Conservation (phyloP, 2,888 invertebrate species). For the Euspilapteryx auroguttella region DNA sequence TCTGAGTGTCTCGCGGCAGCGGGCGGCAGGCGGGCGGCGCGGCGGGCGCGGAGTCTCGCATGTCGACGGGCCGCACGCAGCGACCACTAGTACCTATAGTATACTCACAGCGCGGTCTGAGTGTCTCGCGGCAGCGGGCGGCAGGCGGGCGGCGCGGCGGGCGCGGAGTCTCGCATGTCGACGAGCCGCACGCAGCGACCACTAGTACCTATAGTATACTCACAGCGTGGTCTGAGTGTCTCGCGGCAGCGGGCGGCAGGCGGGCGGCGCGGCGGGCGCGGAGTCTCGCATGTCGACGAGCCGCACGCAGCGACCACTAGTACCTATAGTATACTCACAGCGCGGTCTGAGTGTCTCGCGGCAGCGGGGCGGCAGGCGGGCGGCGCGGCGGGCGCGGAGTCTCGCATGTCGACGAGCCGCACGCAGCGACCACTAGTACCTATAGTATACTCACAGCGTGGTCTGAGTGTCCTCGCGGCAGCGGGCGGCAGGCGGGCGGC, state of each 20-base stretch:
- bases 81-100: too few relatives aligned
- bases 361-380: slow-evolving; percentile 38
- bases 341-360: slow-evolving; percentile 74
- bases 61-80: slow-evolving; percentile 41
- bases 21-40: slow-evolving; percentile 15
- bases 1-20: slow-evolving; percentile 70
- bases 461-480: slow-evolving; percentile 79
- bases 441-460: slow-evolving; percentile 67
- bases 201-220: slow-evolving; percentile 34
- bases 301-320: slow-evolving; percentile 34
- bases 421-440: too few relatives aligned
- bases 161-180: slow-evolving; percentile 23
- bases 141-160: slow-evolving; percentile 12
- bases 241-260: slow-evolving; percentile 53
- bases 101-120: slow-evolving; percentile 76
- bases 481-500: too few relatives aligned
- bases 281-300: slow-evolving; percentile 35
- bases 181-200: slow-evolving; percentile 41
- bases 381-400: slow-evolving; percentile 9
- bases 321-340: slow-evolving; percentile 65
- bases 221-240: slow-evolving; percentile 80
- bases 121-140: slow-evolving; percentile 66
- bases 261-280: slow-evolving; percentile 8
- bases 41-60: slow-evolving; percentile 16
- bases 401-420: slow-evolving; percentile 38